A percentile compares a stretch with the other conserved stretches of the same genome.
Conservation (phyloP, 2,797 vertebrate species). For the Lerista edwardsae region DNA sequence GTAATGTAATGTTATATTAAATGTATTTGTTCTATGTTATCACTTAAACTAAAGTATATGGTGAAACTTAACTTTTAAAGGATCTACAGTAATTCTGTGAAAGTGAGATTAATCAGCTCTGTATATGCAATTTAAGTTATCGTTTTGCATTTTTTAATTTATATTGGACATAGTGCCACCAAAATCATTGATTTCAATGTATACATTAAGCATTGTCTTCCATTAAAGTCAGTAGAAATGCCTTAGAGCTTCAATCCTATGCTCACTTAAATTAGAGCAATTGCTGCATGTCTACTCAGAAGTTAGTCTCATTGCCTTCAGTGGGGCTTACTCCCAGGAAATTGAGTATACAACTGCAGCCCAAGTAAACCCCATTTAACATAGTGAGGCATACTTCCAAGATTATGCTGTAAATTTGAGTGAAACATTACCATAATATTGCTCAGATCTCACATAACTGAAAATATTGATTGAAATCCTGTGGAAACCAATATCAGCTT, state of each 20-base stretch:
- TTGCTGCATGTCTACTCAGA: no score
- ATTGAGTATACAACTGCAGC: no score
- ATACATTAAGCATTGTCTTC: not conserved
- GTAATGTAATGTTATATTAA: not conserved
- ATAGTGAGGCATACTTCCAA: not conserved
- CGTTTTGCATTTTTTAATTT: not conserved
- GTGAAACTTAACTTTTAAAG: conserved; percentile 26
- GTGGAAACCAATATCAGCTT: not conserved
- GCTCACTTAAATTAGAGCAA: no score
- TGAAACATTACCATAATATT: not conserved
- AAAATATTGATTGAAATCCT: not conserved
- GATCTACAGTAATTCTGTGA: not conserved
- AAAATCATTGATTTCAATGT: not conserved
- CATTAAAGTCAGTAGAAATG: not conserved
- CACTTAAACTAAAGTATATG: not conserved
- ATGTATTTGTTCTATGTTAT: not conserved
- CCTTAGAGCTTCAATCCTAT: not conserved
- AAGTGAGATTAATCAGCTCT: conserved; percentile 27
- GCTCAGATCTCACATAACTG: not conserved
- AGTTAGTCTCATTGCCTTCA: no score
- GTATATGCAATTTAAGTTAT: not conserved
- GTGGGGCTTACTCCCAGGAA: no score
- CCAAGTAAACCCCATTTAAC: no score
- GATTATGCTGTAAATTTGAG: fast-evolving
- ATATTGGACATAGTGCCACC: not conserved